Evolutionary conservation across 2,888 invertebrate genomes (phyloP).

Genomic region (Byasa hedistus): DNA sequence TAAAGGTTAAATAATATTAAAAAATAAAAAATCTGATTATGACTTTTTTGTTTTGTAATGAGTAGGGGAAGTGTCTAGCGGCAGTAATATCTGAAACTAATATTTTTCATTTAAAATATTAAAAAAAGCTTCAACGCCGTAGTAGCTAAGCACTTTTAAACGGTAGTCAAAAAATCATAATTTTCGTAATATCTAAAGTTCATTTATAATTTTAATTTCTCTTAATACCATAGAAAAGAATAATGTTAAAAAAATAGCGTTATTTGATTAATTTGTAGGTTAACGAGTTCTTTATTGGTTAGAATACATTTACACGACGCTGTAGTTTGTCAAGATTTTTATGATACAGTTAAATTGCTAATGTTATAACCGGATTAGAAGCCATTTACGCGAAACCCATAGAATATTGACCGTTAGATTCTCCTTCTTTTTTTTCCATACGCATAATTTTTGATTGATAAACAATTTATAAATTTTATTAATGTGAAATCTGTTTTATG

Average conservation of each 20-base stretch:
- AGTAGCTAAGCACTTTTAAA: too few species aligned
- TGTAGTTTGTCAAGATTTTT: slow-evolving; percentile 29
- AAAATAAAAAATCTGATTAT: background rate
- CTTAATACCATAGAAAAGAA: background rate
- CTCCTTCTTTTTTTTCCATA: background rate
- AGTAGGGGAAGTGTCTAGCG: too few species aligned
- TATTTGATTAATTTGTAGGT: background rate
- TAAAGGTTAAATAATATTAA: background rate
- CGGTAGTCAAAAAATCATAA: too few species aligned
- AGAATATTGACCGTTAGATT: slow-evolving; percentile 54
- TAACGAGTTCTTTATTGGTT: background rate
- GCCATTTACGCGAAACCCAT: slow-evolving; percentile 43
- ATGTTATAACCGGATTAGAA: slow-evolving; percentile 47
- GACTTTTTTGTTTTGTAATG: background rate
- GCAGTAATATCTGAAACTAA: too few species aligned
- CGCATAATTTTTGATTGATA: background rate
- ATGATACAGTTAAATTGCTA: slow-evolving; percentile 39
- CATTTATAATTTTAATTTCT: background rate
- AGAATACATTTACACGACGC: slow-evolving; percentile 37
- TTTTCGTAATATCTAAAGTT: background rate
- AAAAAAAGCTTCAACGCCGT: too few species aligned
- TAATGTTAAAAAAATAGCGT: background rate
- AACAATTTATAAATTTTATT: background rate
- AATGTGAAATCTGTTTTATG: background rate
- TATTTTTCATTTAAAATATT: too few species aligned